Conservation (phyloP, 2,113 vertebrate genomes). For the Psittacula cyanocephala region DNA sequence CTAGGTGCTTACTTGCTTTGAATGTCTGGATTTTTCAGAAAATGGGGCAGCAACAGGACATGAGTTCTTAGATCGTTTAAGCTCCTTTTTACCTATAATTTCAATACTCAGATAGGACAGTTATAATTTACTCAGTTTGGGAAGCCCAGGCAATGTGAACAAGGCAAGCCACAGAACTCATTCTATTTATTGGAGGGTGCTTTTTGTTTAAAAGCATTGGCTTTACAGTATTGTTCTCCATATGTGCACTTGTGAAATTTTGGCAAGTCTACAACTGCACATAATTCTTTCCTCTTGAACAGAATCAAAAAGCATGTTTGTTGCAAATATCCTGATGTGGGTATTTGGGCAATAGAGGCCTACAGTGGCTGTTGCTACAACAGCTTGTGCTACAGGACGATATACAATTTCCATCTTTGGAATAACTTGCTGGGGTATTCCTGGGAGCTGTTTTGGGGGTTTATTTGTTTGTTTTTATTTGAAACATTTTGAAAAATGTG, state of each 20-base stretch:
- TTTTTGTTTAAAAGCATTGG: neutral
- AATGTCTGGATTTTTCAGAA: neutral
- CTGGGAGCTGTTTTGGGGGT: neutral
- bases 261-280: neutral
- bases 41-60: neutral
- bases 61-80: neutral
- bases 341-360: neutral
- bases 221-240: neutral
- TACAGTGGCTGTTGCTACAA: neutral
- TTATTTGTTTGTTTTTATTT: neutral
- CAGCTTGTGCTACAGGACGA: neutral
- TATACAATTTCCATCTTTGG: neutral
- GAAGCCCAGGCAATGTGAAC: neutral
- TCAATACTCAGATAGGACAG: neutral
- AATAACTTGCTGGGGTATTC: neutral
- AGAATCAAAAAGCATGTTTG: neutral
- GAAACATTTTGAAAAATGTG: neutral
- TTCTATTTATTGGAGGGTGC: neutral
- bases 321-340: neutral
- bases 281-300: neutral
- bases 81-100: neutral
- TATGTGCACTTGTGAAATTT: neutral
- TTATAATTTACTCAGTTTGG: neutral
- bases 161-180: neutral
- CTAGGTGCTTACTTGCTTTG: neutral